Evolutionary conservation across 1,140 invertebrate species (phyloP).

Genomic region (Atta texana): DNA sequence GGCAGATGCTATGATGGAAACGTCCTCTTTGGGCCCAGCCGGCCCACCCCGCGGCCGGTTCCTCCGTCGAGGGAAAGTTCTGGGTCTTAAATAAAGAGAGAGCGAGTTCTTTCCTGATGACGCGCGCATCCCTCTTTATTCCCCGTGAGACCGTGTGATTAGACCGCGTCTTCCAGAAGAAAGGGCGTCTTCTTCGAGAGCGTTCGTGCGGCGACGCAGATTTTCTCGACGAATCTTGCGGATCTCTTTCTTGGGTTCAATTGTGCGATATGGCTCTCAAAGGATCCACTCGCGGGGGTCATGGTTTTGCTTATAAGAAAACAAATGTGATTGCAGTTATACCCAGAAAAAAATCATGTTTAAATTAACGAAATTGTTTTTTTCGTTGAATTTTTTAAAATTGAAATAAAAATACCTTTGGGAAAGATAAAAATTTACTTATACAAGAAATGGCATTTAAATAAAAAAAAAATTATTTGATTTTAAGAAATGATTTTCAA

Average conservation of each 20-base stretch:
- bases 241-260: background rate
- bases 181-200: conserved; percentile 31
- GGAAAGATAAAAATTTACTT: no score
- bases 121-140: conserved; percentile 39
- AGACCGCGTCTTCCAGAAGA: conserved; percentile 43
- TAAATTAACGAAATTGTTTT: no score
- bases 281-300: background rate
- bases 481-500: no score
- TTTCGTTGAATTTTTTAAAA: no score
- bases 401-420: no score
- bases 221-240: conserved; percentile 10
- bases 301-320: background rate
- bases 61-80: conserved; percentile 57
- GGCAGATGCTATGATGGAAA: conserved; percentile 83
- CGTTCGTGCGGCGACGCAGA: background rate
- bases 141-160: conserved; percentile 51
- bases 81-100: conserved; percentile 16
- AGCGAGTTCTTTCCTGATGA: conserved; percentile 20
- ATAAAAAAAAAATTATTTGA: no score
- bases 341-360: no score
- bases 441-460: no score
- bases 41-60: conserved; percentile 63
- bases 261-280: background rate
- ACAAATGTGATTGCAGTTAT: background rate
- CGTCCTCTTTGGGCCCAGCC: conserved; percentile 77